Evolutionary conservation across 2,113 vertebrate genomes (phyloP).

Genomic region (Promerops cafer): DNA sequence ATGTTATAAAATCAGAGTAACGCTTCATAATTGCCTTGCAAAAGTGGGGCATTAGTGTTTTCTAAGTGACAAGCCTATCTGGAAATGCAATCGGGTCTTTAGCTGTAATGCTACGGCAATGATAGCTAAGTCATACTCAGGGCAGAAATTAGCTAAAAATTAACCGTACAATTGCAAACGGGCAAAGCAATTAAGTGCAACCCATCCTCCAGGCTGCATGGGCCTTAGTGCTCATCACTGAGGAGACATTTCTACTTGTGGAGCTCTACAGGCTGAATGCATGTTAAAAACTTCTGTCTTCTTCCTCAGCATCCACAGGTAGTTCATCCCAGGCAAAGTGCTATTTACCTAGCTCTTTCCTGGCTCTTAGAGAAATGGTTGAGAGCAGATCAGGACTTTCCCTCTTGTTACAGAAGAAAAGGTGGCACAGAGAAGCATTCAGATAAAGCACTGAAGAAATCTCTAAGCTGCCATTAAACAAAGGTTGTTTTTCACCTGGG

Average conservation of each 20-base stretch:
- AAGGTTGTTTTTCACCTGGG: not conserved
- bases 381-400: not conserved
- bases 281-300: not conserved
- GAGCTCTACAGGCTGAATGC: not conserved
- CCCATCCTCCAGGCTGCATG: not conserved
- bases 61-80: conserved; percentile 37
- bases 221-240: not conserved
- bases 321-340: not conserved
- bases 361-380: not conserved
- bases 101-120: not conserved
- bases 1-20: conserved; percentile 42
- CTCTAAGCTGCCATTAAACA: not conserved
- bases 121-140: conserved; percentile 8
- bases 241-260: not conserved
- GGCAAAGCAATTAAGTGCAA: conserved; percentile 26
- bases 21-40: conserved; percentile 41
- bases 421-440: not conserved
- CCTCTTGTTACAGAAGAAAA: not conserved
- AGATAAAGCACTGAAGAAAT: not conserved
- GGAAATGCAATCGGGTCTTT: not conserved
- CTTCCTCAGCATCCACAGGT: not conserved
- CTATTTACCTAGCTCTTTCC: not conserved
- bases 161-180: conserved; percentile 20
- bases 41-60: conserved; percentile 52
- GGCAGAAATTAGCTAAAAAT: conserved; percentile 44